Conservation (phyloP, 2,113 vertebrate species). For the Strix uralensis region DNA sequence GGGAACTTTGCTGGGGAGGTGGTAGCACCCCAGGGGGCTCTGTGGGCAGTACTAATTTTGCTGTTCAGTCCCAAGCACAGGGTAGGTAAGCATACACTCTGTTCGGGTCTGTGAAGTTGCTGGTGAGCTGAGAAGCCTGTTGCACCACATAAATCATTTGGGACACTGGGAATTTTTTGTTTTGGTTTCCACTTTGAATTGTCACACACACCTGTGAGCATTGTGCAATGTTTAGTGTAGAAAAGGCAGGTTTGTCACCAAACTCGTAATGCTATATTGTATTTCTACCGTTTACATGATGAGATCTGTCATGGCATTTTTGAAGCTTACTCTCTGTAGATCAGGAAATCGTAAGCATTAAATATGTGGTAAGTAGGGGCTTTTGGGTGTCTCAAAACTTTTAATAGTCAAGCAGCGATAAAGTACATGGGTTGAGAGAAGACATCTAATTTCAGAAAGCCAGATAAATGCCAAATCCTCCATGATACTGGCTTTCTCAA, state of each 20-base stretch:
- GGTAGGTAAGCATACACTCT: rapidly evolving
- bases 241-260: not conserved
- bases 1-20: not conserved
- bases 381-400: not conserved
- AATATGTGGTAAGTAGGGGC: not conserved
- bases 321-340: not conserved
- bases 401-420: not conserved
- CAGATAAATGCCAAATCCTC: not conserved
- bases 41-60: not conserved
- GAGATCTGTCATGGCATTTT: not conserved
- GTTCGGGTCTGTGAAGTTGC: not conserved
- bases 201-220: not conserved
- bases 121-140: not conserved
- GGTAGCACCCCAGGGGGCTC: not conserved
- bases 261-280: not conserved
- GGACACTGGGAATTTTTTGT: not conserved
- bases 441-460: not conserved
- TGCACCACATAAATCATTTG: not conserved
- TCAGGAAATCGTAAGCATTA: not conserved
- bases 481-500: not conserved
- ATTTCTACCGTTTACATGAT: not conserved
- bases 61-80: not conserved
- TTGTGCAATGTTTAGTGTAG: not conserved
- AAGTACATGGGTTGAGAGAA: not conserved
- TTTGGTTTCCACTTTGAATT: not conserved